Base-by-base conservation (phyloP, 1,140 invertebrate species). In the Sinella curviseta region DNA sequence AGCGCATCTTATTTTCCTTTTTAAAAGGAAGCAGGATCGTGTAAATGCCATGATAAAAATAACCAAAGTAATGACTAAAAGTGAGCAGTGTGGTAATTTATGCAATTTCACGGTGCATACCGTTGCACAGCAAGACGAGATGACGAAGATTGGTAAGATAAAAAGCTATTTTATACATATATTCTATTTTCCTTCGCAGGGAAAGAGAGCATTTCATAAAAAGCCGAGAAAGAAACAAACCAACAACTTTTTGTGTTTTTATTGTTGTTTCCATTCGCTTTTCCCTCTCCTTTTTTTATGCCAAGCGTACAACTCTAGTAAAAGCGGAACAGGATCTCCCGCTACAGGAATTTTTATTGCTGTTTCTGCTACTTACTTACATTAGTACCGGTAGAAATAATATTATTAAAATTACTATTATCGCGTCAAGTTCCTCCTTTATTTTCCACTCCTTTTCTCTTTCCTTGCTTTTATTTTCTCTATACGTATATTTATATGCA, bases 201-300 rank as follows among this genome's bases (percentile, higher is more conserved):
- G 39, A 48, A 48, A 48, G 20, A 48, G 20, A 48, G 39, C n/a
- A n/a, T n/a, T n/a, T 48, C 39, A 48, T 48, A 48, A 48, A 48
- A 48, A 20, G 8, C 39, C 39, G 39, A 48, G 39, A 48, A 8
- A 48, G 39, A 48, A 48, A 48, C 39, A 48, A 70, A 70, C 65
- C 65, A 70, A 70, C 65, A 70, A 70, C 65, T 70, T 70, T 70
- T 70, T 31, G 28, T 70, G 8, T 24, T 70, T 70, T 70, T 70
- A 70, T 70, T 70, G 65, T 70, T 70, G 65, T 70, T 70, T 30
- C 65, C 24, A 8, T 65, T n/a, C 57, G 26, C 57, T 65, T 17
- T 14, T 17, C 24, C 24, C 57, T 65, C 26, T 26, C 20, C 39
- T 48, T 48, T 48, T 48, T 48, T n/a, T n/a, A n/a, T n/a, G n/a